A percentile compares a stretch with the other conserved stretches of the same genome.
phyloP scores from a whole-genome alignment of 2,888 invertebrate species.

The Parapristionchus giblindavisi region DNA sequence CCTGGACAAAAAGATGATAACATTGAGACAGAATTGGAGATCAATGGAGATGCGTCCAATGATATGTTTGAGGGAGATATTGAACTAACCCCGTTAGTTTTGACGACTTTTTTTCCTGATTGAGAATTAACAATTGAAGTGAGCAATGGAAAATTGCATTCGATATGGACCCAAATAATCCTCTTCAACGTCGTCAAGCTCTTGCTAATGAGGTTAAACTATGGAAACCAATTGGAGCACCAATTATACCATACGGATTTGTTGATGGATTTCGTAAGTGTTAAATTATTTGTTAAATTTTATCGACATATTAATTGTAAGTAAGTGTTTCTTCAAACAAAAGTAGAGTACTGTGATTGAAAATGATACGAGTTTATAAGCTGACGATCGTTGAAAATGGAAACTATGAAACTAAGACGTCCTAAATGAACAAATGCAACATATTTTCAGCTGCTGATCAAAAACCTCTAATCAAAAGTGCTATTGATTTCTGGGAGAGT shows the following conservation, averaged over 20 bases:
- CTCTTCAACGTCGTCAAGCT: neutral
- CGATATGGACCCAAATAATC: neutral
- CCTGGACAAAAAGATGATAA: neutral
- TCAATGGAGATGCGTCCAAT: conserved; percentile 9
- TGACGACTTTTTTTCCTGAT: neutral
- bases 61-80: conserved; percentile 34
- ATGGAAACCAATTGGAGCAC: neutral
- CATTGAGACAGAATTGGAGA: neutral
- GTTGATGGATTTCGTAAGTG: neutral
- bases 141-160: neutral
- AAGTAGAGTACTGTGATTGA: too few species aligned
- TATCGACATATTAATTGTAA: too few species aligned
- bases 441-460: neutral
- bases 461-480: neutral
- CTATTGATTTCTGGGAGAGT: neutral
- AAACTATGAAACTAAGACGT: neutral
- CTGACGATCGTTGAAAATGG: too few species aligned
- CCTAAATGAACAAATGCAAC: neutral
- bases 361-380: too few species aligned
- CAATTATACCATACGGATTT: neutral
- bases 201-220: neutral
- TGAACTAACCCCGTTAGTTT: conserved; percentile 2
- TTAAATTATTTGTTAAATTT: neutral
- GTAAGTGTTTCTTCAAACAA: too few species aligned
- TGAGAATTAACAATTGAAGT: neutral